Base-by-base conservation (phyloP, 2,797 vertebrate genomes). In the Aldrovandia affinis region DNA sequence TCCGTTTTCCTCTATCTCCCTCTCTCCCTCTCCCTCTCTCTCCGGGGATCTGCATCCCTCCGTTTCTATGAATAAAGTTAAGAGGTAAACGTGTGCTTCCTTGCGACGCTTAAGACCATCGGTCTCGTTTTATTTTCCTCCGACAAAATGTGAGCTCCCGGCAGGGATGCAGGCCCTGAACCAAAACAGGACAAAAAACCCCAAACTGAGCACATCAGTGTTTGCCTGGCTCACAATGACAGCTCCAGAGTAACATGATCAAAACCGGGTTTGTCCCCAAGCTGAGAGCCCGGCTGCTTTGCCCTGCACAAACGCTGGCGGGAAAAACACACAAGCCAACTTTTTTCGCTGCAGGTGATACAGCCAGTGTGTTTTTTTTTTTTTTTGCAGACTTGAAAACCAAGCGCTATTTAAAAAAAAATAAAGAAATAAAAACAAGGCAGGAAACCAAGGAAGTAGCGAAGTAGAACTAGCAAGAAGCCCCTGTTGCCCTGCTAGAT, bases 181-280 rank as follows among this genome's bases (percentile, higher is more conserved):
- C 28, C 28, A 83, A 85, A 88, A n/a, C n/a, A 86, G 88, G 84
- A 88, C 88, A 82, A 89, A 90, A 88, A 52, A 73, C 36, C 68
- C 2, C 7, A 75, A 70, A 36, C 14, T 30, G 20, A 77, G 14
- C 88, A 88, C 86, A 85, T 42, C 47, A 33, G 81, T 86, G 86
- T 88, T 83, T n/a, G 89, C 89, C 91, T 87, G 80, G 65, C 85
- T 91, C 81, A 59, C 86, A 86, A 39, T 92, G 89, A 92, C 90
- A 90, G 89, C 89, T 81, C 84, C 0, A 18, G 55, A 44, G 84
- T 88, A 81, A 36, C 83, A 83, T 85, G 86, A 88, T 91, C 92
- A 87, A 90, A 88, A 81, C 84, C 54, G 44, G 20, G 78, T 52
- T 86, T 86, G 86, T 86, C 88, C 88, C 91, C 83, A 88, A 89